Conservation (phyloP, 2,888 invertebrate genomes). For the Rhodophaea formosa region DNA sequence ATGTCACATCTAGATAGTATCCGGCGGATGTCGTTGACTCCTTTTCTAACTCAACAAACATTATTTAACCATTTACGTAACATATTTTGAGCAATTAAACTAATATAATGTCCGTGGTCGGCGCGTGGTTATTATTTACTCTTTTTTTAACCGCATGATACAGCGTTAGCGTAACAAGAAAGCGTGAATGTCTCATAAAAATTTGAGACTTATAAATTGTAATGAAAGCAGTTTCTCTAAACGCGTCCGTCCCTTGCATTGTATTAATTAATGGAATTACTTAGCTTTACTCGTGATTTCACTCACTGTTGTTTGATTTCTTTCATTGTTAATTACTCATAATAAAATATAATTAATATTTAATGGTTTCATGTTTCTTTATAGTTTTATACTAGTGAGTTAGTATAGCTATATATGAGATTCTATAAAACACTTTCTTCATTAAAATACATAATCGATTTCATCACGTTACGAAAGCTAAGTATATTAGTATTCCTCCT, state of each 20-base stretch:
- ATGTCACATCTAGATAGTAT: slow-evolving; percentile 55
- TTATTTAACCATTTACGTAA: slow-evolving; percentile 34
- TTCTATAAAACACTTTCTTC: slow-evolving; percentile 5
- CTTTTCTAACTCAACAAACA: slow-evolving; percentile 50
- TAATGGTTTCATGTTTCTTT: not conserved
- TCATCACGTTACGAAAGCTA: slow-evolving; percentile 8
- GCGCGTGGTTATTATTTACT: slow-evolving; percentile 11
- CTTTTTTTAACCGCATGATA: slow-evolving; percentile 16
- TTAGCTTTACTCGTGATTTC: not conserved
- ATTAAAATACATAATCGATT: slow-evolving; percentile 3
- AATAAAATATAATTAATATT: not conserved
- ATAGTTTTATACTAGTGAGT: not conserved
- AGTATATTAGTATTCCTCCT: not conserved
- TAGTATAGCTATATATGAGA: not conserved
- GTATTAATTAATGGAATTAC: slow-evolving; percentile 5
- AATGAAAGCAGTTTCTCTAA: slow-evolving; percentile 19
- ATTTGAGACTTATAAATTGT: slow-evolving; percentile 13
- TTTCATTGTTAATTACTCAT: not conserved
- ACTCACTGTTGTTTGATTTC: not conserved
- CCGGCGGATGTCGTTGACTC: slow-evolving; percentile 66
- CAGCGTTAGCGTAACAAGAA: slow-evolving; percentile 19
- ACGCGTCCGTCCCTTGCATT: slow-evolving; percentile 8
- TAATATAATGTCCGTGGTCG: slow-evolving; percentile 7
- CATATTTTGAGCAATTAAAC: slow-evolving; percentile 19
- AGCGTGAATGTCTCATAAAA: slow-evolving; percentile 20